Percentiles rank a stretch among this genome's conserved stretches.
phyloP scores from a whole-genome alignment of 2,797 vertebrate genomes.

The Valencia hispanica region DNA sequence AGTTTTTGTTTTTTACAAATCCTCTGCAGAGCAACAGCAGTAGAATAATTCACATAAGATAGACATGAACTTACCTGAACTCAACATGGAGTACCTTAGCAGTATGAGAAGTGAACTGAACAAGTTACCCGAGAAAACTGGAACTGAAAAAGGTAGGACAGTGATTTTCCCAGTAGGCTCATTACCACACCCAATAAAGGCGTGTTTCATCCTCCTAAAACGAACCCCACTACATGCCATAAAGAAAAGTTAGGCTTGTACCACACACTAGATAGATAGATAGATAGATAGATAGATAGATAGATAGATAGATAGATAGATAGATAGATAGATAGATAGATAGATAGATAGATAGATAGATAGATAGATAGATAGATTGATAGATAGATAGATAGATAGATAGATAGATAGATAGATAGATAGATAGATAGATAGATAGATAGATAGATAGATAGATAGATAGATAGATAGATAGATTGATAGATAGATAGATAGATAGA shows the following conservation, averaged over 20 bases:
- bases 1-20: too few relatives aligned
- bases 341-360: background rate
- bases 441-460: too few relatives aligned
- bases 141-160: background rate
- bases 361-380: too few relatives aligned
- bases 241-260: background rate
- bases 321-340: background rate
- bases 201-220: background rate
- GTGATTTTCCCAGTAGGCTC: background rate
- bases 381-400: too few relatives aligned
- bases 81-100: background rate
- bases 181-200: constrained; percentile 20
- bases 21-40: background rate
- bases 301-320: constrained; percentile 10
- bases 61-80: constrained; percentile 18
- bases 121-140: background rate
- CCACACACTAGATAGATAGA: background rate
- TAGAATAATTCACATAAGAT: background rate
- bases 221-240: background rate
- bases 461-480: background rate
- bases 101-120: background rate
- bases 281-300: background rate
- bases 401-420: too few relatives aligned
- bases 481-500: background rate
- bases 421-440: too few relatives aligned